Base-by-base conservation (phyloP, 2,888 invertebrate genomes). In the Brachyptera risi region DNA sequence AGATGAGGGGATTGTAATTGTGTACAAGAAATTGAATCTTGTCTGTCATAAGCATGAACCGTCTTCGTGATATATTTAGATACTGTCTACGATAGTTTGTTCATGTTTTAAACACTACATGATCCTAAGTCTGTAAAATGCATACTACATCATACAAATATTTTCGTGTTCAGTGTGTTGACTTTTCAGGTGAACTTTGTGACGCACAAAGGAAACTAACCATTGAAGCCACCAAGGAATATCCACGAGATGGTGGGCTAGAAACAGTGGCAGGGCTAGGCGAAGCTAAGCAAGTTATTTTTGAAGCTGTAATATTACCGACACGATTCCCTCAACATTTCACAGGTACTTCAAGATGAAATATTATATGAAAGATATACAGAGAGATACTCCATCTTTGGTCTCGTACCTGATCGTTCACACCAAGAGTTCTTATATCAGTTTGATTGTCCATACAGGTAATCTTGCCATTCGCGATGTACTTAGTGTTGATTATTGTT, bases 241-340 rank as follows among this genome's bases (percentile, higher is more conserved):
- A 47, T 24, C 47, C 47, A 24, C 3, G n/a, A 11, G 47, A 21
- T 3, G 63, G 59, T 21, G 75, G 77, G 11, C 69, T 81, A 51
- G 63, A 69, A 47, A 78, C 79, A 65, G 77, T 82, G 15, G 78
- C 78, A 5, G 82, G 82, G 3, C 71, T 80, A 19, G 62, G 71
- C 38, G 75, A 78, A 35, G 74, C 78, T 1, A 82, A 82, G 69
- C 74, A 75, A 64, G 70, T 75, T 1, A 70, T 83, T 19, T 74
- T 71, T 59, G 77, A 79, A 64, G 74, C 79, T 4, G 71, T 82
- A 13, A 71, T 82, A 37, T 74, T 81, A 68, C 82, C 82, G 0
- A 67, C 76, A 38, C 72, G 73, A 60, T 82, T 78, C 68, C 82
- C 82, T 3, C 81, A 82, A 63, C 72, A 82, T 11, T 83, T 80